Percentiles rank a stretch among this genome's conserved stretches.
phyloP scores from a whole-genome alignment of 2,888 invertebrate genomes.

The Dyspetes luteomarginatus region DNA sequence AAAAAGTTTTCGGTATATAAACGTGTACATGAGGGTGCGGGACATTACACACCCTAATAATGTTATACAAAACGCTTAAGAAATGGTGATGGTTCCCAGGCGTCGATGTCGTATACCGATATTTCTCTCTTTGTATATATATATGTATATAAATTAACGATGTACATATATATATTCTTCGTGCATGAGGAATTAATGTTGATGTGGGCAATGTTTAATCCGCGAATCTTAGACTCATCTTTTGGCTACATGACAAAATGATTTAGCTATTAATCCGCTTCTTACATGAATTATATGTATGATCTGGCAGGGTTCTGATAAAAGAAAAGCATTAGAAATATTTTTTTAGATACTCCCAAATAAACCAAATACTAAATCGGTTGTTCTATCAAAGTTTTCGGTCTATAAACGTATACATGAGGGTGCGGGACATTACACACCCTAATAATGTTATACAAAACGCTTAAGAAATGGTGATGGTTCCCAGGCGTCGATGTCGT shows the following conservation, averaged over 20 bases:
- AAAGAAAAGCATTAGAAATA: neutral
- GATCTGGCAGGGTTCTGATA: neutral
- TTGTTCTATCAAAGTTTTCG: no score
- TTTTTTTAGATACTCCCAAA: no score
- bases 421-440: constrained; percentile 64
- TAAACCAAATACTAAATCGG: constrained; percentile 81
- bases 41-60: constrained; percentile 75
- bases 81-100: constrained; percentile 77
- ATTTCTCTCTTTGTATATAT: no score
- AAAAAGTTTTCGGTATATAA: no score
- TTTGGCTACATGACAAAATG: constrained; percentile 67
- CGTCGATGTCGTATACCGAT: constrained; percentile 64
- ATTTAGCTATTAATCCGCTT: constrained; percentile 58
- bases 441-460: constrained; percentile 81
- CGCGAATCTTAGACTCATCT: constrained; percentile 61
- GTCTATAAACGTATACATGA: no score
- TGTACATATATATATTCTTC: constrained; percentile 6
- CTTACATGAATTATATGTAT: constrained; percentile 15
- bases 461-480: constrained; percentile 76
- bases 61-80: constrained; percentile 81
- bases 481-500: constrained; percentile 76
- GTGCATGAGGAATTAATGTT: constrained; percentile 48
- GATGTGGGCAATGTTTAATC: constrained; percentile 58
- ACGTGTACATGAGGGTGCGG: constrained; percentile 44
- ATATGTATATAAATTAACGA: no score